phyloP scores from a whole-genome alignment of 2,113 vertebrate species.

The Hippocampus zosterae region DNA sequence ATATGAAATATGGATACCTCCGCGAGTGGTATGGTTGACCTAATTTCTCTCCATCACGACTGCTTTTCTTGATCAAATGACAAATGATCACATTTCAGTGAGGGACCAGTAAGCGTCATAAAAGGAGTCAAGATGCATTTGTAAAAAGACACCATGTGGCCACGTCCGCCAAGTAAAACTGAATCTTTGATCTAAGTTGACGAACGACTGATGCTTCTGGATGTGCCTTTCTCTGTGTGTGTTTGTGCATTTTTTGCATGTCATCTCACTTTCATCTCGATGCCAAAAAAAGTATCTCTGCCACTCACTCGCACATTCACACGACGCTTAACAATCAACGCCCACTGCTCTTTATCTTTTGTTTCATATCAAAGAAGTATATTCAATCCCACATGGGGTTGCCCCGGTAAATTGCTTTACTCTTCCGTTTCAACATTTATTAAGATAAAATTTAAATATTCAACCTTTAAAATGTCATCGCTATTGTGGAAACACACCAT shows the following conservation, averaged over 20 bases:
- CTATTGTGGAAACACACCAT: neutral
- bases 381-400: neutral
- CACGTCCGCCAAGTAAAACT: constrained; percentile 48
- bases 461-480: neutral
- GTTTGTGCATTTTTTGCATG: constrained; percentile 11
- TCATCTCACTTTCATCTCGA: constrained; percentile 16
- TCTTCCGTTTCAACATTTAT: neutral
- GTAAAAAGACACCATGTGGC: constrained; percentile 59
- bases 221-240: constrained; percentile 18
- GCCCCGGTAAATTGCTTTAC: neutral
- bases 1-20: too few species aligned
- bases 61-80: constrained; percentile 38
- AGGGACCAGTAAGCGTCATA: constrained; percentile 50
- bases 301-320: neutral
- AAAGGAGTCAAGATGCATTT: constrained; percentile 59
- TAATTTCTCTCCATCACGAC: constrained; percentile 49
- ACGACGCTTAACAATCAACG: neutral
- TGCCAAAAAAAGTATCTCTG: neutral
- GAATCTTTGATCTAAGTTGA: constrained; percentile 53
- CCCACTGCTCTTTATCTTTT: neutral
- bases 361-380: neutral
- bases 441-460: neutral
- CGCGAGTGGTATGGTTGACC: constrained; percentile 22
- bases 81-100: constrained; percentile 47
- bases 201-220: constrained; percentile 28